These are phyloP conservation scores for Bradypus variegatus DNA, from an alignment of 2,797 vertebrate genomes.

Conservation along the genomic window DNA sequence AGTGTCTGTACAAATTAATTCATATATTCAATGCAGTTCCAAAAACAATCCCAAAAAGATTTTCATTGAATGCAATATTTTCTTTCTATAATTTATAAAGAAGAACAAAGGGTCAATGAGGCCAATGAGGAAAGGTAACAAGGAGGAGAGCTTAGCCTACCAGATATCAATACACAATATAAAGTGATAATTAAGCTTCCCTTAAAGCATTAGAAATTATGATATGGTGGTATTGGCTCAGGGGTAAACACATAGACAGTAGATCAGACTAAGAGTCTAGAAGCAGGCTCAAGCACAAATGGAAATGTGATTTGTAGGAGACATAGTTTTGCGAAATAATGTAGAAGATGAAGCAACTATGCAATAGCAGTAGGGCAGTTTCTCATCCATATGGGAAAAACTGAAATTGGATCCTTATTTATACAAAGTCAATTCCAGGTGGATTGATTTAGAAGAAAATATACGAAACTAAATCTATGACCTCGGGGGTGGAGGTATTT, in stretches of 20 bases:
- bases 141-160: neutral
- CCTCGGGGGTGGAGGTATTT: neutral
- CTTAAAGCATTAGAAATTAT: neutral
- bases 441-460: constrained; percentile 5
- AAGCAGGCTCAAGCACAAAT: neutral
- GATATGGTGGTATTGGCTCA: neutral
- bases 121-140: neutral
- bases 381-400: neutral
- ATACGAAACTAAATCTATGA: neutral
- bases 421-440: constrained; percentile 3
- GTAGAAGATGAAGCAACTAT: neutral
- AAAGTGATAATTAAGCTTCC: neutral
- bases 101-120: neutral
- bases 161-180: neutral
- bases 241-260: neutral
- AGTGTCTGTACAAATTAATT: neutral
- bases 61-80: neutral
- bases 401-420: constrained; percentile 19
- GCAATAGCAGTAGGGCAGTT: neutral
- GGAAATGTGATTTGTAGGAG: neutral
- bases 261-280: neutral
- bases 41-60: neutral
- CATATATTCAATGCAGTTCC: neutral
- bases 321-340: neutral
- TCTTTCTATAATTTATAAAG: neutral